Conservation (phyloP, 2,888 invertebrate genomes). For the Lasioglossum malachurum region DNA sequence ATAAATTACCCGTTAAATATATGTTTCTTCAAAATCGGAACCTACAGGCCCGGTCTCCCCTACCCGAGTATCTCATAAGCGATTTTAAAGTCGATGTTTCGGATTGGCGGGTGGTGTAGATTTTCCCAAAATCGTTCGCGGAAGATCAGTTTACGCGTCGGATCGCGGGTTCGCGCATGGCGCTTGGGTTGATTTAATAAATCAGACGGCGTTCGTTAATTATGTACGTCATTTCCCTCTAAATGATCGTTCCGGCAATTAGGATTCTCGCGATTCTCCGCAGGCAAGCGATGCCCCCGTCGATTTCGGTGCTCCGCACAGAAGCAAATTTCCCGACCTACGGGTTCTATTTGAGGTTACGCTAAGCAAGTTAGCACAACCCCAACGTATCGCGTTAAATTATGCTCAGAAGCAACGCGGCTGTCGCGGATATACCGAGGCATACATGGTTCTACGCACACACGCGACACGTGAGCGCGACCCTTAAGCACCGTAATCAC, state of each 20-base stretch:
- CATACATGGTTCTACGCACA: conserved; percentile 51
- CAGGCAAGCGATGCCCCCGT: conserved; percentile 66
- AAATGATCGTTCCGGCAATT: conserved; percentile 72
- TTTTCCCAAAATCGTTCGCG: background rate
- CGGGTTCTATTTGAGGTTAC: conserved; percentile 83
- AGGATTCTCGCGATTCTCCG: conserved; percentile 71
- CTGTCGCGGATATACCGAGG: conserved; percentile 63
- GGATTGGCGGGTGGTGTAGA: background rate
- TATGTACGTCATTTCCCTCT: conserved; percentile 64
- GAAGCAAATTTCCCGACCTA: conserved; percentile 84
- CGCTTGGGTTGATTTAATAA: conserved; percentile 59
- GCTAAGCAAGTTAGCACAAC: conserved; percentile 84
- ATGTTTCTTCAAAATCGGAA: too few relatives aligned
- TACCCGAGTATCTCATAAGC: background rate
- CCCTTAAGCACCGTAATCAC: conserved; percentile 76
- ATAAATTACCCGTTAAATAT: too few relatives aligned
- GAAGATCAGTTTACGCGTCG: background rate
- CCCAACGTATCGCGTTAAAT: conserved; percentile 85
- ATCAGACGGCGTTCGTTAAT: conserved; percentile 25
- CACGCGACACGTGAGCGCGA: conserved; percentile 52
- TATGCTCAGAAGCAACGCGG: conserved; percentile 83
- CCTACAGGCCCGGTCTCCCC: too few relatives aligned
- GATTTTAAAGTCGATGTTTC: background rate
- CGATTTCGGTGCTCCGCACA: conserved; percentile 75
- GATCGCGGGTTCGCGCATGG: conserved; percentile 1